Conservation (phyloP, 1,140 invertebrate genomes). For the Drosophila rhopaloa region DNA sequence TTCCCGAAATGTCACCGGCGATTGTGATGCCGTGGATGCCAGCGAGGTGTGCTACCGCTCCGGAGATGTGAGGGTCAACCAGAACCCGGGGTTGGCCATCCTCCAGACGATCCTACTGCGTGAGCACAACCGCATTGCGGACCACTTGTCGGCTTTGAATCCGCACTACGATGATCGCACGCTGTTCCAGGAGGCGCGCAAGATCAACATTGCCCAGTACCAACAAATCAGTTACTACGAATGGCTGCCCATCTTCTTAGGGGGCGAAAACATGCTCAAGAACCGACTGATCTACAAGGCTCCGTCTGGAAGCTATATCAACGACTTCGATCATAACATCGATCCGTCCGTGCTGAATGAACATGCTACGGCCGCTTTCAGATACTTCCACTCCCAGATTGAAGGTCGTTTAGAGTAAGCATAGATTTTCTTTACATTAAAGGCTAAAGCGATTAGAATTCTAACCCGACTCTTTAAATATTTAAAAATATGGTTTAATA, state of each 20-base stretch:
- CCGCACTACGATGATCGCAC: slow-evolving; percentile 95
- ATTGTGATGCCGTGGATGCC: slow-evolving; percentile 86
- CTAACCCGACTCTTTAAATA: no score
- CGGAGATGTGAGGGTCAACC: slow-evolving; percentile 94
- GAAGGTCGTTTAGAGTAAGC: slow-evolving; percentile 91
- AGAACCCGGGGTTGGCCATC: slow-evolving; percentile 92
- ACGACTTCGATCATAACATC: slow-evolving; percentile 93
- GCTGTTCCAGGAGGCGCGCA: slow-evolving; percentile 93
- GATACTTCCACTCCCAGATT: slow-evolving; percentile 94
- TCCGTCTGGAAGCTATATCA: slow-evolving; percentile 88
- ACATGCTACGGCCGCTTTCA: slow-evolving; percentile 93
- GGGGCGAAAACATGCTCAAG: slow-evolving; percentile 88
- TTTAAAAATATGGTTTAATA: no score
- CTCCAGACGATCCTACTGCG: slow-evolving; percentile 93
- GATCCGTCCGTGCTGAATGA: slow-evolving; percentile 93
- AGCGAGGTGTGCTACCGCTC: slow-evolving; percentile 89
- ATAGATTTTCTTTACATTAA: not conserved
- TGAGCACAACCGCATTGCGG: slow-evolving; percentile 96
- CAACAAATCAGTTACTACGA: slow-evolving; percentile 95
- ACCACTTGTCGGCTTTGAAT: slow-evolving; percentile 90
- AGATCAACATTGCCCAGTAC: slow-evolving; percentile 91
- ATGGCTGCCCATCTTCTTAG: slow-evolving; percentile 93
- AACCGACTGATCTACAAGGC: slow-evolving; percentile 89
- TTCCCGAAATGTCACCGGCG: slow-evolving; percentile 87
- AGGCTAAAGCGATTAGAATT: no score